A percentile compares a stretch with the other conserved stretches of the same genome.
Evolutionary conservation across 2,797 vertebrate species (phyloP).

Genomic region (Hapalemur alaotrensis): DNA sequence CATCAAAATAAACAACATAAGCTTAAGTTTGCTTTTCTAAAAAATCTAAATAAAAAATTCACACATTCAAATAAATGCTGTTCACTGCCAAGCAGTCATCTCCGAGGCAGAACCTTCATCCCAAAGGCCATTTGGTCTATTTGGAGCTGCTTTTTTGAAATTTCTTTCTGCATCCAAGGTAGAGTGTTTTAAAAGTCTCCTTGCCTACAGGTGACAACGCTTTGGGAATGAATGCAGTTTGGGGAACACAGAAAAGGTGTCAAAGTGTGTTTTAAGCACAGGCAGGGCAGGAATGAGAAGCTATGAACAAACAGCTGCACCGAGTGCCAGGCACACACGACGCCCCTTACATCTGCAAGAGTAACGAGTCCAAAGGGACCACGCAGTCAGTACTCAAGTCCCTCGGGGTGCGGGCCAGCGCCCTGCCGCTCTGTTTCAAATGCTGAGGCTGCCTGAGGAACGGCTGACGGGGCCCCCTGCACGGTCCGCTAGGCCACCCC

Average conservation of each 20-base stretch:
- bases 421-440: no score
- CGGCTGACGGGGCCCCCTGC: accelerated
- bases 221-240: not conserved
- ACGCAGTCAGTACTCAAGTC: accelerated
- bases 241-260: not conserved
- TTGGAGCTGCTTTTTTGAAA: not conserved
- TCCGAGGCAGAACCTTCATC: accelerated
- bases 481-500: accelerated
- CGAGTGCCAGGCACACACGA: accelerated
- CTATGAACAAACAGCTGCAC: accelerated
- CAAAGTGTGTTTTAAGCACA: no score
- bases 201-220: not conserved
- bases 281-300: not conserved
- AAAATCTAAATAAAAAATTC: not conserved
- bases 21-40: no score
- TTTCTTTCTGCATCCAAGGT: accelerated
- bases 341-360: accelerated
- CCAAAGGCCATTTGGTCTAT: accelerated
- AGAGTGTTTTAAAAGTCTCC: not conserved
- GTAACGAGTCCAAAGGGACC: accelerated
- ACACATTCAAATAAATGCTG: accelerated
- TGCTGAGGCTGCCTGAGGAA: no score
- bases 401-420: accelerated
- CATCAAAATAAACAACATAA: not conserved
- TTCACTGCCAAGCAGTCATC: accelerated